Percentiles rank a stretch among this genome's conserved stretches.
Conservation (phyloP, 2,888 invertebrate genomes). For the Scaptomyza caliginosa region DNA sequence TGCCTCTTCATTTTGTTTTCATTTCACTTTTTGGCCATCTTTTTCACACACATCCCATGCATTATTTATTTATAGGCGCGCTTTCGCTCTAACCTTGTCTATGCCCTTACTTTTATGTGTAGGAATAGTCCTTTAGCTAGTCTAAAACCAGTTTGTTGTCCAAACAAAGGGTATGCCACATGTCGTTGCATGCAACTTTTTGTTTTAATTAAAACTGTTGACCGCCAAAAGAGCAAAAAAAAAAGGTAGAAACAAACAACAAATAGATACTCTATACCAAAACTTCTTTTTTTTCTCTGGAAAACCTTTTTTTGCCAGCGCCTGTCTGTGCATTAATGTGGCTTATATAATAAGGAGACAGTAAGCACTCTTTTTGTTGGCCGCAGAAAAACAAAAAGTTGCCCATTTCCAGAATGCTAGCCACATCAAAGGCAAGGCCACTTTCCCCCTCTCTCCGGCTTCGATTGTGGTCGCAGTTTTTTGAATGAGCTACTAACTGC, state of each 20-base stretch:
- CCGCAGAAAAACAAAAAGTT: conserved; percentile 26
- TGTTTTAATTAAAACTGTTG: conserved; percentile 76
- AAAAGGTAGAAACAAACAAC: background rate
- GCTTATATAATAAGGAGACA: conserved; percentile 74
- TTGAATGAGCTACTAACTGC: conserved; percentile 31
- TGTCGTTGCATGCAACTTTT: conserved; percentile 36
- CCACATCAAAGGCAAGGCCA: conserved; percentile 59
- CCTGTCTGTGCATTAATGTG: conserved; percentile 79
- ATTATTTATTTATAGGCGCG: conserved; percentile 69
- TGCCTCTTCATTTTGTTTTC: background rate
- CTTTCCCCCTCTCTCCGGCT: background rate
- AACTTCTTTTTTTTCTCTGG: conserved; percentile 39
- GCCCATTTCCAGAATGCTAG: conserved; percentile 32
- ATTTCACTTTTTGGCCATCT: conserved; percentile 1
- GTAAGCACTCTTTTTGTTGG: background rate
- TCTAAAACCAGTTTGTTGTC: too few species aligned
- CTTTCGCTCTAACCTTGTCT: conserved; percentile 30
- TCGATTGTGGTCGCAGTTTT: conserved; percentile 65
- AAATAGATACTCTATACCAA: background rate
- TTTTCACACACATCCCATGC: conserved; percentile 37
- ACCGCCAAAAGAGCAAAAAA: conserved; percentile 46
- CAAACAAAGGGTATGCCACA: conserved; percentile 24
- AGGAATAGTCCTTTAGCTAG: background rate
- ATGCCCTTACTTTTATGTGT: conserved; percentile 11
- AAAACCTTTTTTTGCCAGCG: conserved; percentile 58